Evolutionary conservation across 2,888 invertebrate species (phyloP).

Genomic region (Notodonta ziczac): DNA sequence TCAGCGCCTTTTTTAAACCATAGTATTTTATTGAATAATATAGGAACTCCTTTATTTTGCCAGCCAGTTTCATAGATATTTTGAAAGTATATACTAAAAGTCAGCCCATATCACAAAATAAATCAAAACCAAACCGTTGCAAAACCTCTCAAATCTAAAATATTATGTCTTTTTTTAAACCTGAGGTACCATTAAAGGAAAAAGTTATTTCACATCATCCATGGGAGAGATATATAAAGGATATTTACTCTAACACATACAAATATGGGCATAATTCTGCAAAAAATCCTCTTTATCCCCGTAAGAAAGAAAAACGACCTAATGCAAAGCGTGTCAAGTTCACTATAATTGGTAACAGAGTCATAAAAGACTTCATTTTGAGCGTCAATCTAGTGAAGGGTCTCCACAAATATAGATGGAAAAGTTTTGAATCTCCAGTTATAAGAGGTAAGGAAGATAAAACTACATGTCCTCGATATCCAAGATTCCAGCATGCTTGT

Average conservation of each 20-base stretch:
- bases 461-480: neutral
- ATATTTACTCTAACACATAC: constrained; percentile 43
- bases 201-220: constrained; percentile 54
- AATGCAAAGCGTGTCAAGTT: constrained; percentile 49
- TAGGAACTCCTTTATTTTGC: too few species aligned
- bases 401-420: constrained; percentile 65
- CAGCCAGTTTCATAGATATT: too few species aligned
- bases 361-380: constrained; percentile 67
- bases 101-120: too few species aligned
- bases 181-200: constrained; percentile 34
- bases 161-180: constrained; percentile 44
- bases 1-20: too few species aligned
- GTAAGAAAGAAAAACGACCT: constrained; percentile 38
- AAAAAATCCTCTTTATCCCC: constrained; percentile 61
- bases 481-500: too few species aligned
- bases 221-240: constrained; percentile 64
- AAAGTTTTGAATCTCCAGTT: constrained; percentile 58
- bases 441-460: constrained; percentile 62
- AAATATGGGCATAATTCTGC: constrained; percentile 69
- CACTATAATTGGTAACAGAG: constrained; percentile 66
- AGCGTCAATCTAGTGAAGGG: constrained; percentile 60
- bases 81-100: too few species aligned
- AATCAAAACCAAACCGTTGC: too few species aligned
- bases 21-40: too few species aligned
- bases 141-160: neutral